Evolutionary conservation across 1,140 invertebrate genomes (phyloP).

Genomic region (Manduca sexta): DNA sequence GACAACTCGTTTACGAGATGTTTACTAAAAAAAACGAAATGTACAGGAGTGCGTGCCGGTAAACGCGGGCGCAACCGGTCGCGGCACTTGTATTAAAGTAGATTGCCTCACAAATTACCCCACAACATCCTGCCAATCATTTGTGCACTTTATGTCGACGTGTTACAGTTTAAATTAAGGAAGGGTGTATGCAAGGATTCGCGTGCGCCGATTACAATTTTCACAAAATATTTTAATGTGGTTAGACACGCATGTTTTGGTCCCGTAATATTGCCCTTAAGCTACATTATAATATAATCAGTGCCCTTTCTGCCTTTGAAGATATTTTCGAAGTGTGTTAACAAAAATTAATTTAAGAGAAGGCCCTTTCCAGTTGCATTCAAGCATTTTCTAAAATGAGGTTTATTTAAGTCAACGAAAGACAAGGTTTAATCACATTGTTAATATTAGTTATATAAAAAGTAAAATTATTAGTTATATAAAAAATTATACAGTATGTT

Average conservation of each 20-base stretch:
- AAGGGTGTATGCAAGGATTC: neutral
- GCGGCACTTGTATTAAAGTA: constrained; percentile 38
- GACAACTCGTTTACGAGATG: constrained; percentile 22
- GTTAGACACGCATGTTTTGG: constrained; percentile 24
- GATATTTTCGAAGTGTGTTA: no score
- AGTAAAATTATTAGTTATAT: no score
- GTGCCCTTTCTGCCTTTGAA: no score
- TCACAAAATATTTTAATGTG: constrained; percentile 37
- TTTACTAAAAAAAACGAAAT: constrained; percentile 34
- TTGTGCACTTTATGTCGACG: constrained; percentile 7
- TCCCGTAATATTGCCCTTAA: no score
- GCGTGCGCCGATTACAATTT: constrained; percentile 19
- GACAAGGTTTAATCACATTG: no score
- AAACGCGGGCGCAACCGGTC: constrained; percentile 46
- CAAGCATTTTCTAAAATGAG: no score
- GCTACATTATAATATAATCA: no score
- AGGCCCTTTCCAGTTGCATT: no score
- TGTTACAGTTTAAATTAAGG: constrained; percentile 1
- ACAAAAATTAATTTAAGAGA: no score
- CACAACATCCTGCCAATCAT: neutral
- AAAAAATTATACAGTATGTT: no score
- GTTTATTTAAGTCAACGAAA: no score
- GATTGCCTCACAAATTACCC: constrained; percentile 54
- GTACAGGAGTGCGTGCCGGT: constrained; percentile 41
- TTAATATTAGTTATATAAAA: no score